A percentile compares a stretch with the other conserved stretches of the same genome.
Evolutionary conservation across 2,113 vertebrate genomes (phyloP).

Genomic region (Brienomyrus brachyistius): DNA sequence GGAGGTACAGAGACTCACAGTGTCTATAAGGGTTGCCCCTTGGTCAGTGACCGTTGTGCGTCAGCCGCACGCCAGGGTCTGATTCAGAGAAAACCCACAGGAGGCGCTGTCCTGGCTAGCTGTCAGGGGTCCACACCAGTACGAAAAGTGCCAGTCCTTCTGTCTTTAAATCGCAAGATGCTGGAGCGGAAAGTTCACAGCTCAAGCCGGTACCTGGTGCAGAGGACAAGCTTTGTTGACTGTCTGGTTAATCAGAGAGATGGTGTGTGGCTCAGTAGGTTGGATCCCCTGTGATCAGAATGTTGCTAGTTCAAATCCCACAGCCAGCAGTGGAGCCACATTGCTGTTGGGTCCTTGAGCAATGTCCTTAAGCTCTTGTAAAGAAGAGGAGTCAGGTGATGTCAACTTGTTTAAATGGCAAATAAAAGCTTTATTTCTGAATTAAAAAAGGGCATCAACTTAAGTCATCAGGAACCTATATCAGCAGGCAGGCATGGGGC

Average conservation of each 20-base stretch:
- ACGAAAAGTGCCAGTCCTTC: not conserved
- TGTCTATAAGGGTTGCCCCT: not conserved
- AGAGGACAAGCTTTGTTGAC: not conserved
- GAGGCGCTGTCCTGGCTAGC: not conserved
- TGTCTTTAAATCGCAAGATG: not conserved
- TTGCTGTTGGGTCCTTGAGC: not conserved
- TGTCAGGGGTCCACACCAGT: not conserved
- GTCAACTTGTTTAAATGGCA: not conserved
- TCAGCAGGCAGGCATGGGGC: not conserved
- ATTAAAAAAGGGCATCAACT: not conserved
- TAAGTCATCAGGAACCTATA: not conserved
- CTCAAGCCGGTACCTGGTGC: not conserved
- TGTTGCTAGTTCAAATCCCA: not conserved
- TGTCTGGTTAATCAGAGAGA: not conserved
- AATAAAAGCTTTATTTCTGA: not conserved
- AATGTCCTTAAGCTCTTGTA: not conserved
- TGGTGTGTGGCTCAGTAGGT: not conserved
- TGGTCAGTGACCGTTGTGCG: not conserved
- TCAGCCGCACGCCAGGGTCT: not conserved
- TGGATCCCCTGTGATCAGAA: not conserved
- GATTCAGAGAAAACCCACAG: not conserved
- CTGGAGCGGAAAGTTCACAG: not conserved
- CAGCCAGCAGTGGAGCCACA: not conserved
- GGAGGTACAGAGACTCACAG: not conserved
- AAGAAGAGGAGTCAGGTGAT: not conserved